Conservation (phyloP, 2,113 vertebrate species). For the Tychaedon coryphoeus region DNA sequence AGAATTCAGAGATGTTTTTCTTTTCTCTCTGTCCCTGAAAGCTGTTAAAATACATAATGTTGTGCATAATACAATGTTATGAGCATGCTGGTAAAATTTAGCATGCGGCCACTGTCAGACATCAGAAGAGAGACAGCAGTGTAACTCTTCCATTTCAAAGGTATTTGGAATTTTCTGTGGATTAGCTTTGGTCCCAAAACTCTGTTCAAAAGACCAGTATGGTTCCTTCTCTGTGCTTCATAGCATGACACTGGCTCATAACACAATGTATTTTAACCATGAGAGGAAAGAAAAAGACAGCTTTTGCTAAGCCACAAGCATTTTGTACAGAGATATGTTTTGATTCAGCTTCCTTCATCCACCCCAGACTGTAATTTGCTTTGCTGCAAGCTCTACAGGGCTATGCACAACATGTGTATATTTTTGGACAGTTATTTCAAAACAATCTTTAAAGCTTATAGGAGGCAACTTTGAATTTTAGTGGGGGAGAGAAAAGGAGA, state of each 20-base stretch:
- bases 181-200: background rate
- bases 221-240: background rate
- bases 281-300: background rate
- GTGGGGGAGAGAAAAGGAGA: background rate
- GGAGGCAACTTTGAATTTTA: background rate
- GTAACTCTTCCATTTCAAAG: conserved; percentile 8
- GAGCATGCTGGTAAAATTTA: background rate
- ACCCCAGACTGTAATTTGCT: background rate
- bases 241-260: background rate
- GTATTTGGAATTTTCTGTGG: background rate
- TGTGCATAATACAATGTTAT: background rate
- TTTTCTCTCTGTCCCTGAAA: background rate
- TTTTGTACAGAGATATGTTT: conserved; percentile 13
- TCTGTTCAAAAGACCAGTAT: background rate
- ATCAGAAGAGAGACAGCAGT: background rate
- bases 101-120: background rate
- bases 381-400: background rate
- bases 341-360: background rate
- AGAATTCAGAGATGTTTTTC: background rate
- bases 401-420: background rate
- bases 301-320: conserved; percentile 14
- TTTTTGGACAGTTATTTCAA: background rate
- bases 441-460: conserved; percentile 4
- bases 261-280: background rate
- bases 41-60: background rate